A percentile compares a stretch with the other conserved stretches of the same genome.
Evolutionary conservation across 2,888 invertebrate species (phyloP).

Genomic region (Ophion obscuratus): DNA sequence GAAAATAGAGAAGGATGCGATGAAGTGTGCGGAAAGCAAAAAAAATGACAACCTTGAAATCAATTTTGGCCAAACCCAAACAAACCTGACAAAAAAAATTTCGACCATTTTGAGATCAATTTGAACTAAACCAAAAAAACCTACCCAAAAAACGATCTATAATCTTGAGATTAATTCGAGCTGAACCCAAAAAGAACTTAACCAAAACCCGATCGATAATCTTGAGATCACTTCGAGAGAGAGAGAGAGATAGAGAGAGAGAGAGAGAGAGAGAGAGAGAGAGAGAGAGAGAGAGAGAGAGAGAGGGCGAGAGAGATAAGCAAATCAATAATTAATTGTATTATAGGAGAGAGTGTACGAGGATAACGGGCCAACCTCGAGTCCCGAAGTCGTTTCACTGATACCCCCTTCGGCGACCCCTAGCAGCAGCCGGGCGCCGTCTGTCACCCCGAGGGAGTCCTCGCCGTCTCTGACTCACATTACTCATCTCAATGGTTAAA

Average conservation of each 20-base stretch:
- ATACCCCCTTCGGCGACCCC: constrained; percentile 87
- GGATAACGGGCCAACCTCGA: constrained; percentile 82
- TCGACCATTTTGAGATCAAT: neutral
- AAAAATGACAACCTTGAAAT: constrained; percentile 19
- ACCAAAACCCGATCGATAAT: neutral
- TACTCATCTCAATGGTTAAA: constrained; percentile 70
- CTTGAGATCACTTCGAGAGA: constrained; percentile 26
- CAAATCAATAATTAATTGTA: constrained; percentile 79
- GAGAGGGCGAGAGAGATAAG: constrained; percentile 52
- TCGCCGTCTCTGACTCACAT: constrained; percentile 86
- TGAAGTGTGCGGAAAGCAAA: constrained; percentile 25
- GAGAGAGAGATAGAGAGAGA: constrained; percentile 13
- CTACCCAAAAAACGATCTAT: too few relatives aligned
- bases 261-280: constrained; percentile 36
- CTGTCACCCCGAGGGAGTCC: constrained; percentile 85
- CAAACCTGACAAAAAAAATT: neutral
- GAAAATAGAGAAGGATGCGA: constrained; percentile 60
- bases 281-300: constrained; percentile 24
- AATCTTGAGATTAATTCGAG: neutral
- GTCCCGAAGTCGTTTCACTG: constrained; percentile 89
- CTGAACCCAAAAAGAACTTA: neutral
- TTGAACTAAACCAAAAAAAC: neutral
- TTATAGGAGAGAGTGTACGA: constrained; percentile 82
- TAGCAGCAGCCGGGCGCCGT: constrained; percentile 85
- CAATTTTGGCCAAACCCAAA: constrained; percentile 8